These are phyloP conservation scores for Cantharis nigra DNA, from an alignment of 2,888 invertebrate species.

Conservation along the genomic window DNA sequence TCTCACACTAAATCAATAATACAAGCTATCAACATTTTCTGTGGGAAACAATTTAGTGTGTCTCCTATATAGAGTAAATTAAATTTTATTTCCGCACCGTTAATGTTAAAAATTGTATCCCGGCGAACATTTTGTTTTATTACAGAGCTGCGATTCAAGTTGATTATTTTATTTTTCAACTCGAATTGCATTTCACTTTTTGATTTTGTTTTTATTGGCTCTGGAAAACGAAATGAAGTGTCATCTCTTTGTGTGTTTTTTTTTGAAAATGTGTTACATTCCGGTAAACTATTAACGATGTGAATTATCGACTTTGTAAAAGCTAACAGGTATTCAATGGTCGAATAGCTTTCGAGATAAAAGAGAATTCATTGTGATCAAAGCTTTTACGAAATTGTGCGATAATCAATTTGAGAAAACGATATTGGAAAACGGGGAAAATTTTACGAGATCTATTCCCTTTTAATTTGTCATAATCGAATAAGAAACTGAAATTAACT, in stretches of 20 bases:
- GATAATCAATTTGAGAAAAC: neutral
- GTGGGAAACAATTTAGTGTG: neutral
- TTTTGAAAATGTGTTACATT: neutral
- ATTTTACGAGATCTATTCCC: neutral
- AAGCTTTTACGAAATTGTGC: conserved; percentile 1
- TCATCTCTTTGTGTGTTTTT: neutral
- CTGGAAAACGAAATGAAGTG: neutral
- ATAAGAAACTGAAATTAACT: neutral
- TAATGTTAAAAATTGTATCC: neutral
- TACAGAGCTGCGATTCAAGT: neutral
- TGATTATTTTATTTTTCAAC: neutral
- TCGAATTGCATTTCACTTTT: neutral
- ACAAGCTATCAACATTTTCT: neutral
- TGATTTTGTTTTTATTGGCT: neutral
- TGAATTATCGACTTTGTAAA: neutral
- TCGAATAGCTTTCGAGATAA: neutral
- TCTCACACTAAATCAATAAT: neutral
- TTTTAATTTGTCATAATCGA: neutral
- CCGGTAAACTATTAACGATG: neutral
- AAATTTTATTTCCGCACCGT: neutral
- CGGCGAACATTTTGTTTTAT: neutral
- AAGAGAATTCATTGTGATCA: neutral
- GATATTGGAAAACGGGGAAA: neutral
- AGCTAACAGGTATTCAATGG: neutral
- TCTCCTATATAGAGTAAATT: neutral